Evolutionary conservation across 2,113 vertebrate species (phyloP), one percentile per base, ranked within the genome.

Genomic region (Amazona guildingii): DNA sequence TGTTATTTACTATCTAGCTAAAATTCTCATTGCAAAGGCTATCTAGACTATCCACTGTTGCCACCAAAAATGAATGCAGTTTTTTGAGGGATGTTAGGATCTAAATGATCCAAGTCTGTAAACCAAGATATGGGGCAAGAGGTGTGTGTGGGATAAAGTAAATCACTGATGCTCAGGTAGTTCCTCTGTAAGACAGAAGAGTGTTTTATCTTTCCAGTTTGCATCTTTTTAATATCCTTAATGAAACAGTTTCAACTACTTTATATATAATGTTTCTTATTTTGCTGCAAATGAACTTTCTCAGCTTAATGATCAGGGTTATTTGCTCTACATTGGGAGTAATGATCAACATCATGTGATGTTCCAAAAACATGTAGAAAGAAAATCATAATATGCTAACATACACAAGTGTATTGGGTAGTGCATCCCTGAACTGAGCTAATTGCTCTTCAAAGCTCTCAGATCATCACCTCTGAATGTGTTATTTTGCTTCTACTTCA

Each of bases 251-350:
- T 59, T 59, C 33, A 59, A 35, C 33, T 59, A 35, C 9, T 24
- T 59, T 35, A 35, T 35, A 35, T 35, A 35, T n/a, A 33, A 59
- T 35, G 21, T 9, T 55, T 17, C n/a, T 83, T 61, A 77, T 74
- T 75, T 90, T 94, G 61, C 90, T 78, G 88, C 83, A 95, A 39
- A 54, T 77, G 89, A 94, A 68, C 21, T 75, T 91, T 33, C n/a
- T 86, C 31, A 70, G 44, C 11, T 25, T 13, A 46, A 62, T 55
- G 91, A 68, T 41, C 51, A 13, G 20, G 51, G 23, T 39, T 20
- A 43, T 46, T 95, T 55, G 17, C 24, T 78, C 15, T 44, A 25
- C 9, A 2, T 28, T 37, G 57, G 81, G 85, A 81, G 54, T n/a
- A 43, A 83, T n/a, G 54, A 33, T 66, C 28, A 46, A 54, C 52